Evolutionary conservation across 2,113 vertebrate species (phyloP), one percentile per base, ranked within the genome.

Genomic region (Galbula dea): DNA sequence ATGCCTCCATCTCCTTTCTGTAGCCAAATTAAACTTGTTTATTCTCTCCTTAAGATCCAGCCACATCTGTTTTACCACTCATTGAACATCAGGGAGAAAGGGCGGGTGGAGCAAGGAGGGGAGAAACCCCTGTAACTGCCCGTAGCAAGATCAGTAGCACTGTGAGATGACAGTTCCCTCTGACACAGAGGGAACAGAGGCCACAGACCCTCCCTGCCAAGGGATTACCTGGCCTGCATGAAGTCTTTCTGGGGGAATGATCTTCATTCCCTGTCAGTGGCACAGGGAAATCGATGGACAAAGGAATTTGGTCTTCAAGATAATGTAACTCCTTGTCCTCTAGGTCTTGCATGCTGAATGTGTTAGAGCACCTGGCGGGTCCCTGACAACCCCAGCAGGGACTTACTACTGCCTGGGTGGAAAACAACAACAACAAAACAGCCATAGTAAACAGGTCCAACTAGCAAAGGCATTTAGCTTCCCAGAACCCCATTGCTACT

Each of bases 1-100:
- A 96, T 91, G 75, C 61, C 85, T 97, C 88, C 90, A 37, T 93
- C 88, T 96, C 94, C 80, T 73, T 79, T 21, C 32, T 24, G 5
- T 12, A 41, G 63, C 79, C 84, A 79, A 85, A 76, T 66, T 81
- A 51, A 91, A 94, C 82, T 49, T 75, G 12, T 82, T 94, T 79
- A 52, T 92, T 88, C 49, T 37, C 78, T 83, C 55, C 34, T 92
- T 9, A 1, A 48, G 52, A 87, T 59, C 51, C 69, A 84, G n/a
- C 58, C 13, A 8, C 43, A 84, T 71, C 54, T 94, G 48, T 71
- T 90, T 90, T 12, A 51, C 58, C 49, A 82, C 58, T 30, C 48
- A 77, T n/a, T 82, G 77, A 94, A 78, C 76, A 89, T 67, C 46
- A 77, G 67, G 63, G 46, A 79, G 77, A 71, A 67, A 59, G 46